Percentiles rank a stretch among this genome's conserved stretches.
phyloP scores from a whole-genome alignment of 2,113 vertebrate genomes.

The Picathartes gymnocephalus region DNA sequence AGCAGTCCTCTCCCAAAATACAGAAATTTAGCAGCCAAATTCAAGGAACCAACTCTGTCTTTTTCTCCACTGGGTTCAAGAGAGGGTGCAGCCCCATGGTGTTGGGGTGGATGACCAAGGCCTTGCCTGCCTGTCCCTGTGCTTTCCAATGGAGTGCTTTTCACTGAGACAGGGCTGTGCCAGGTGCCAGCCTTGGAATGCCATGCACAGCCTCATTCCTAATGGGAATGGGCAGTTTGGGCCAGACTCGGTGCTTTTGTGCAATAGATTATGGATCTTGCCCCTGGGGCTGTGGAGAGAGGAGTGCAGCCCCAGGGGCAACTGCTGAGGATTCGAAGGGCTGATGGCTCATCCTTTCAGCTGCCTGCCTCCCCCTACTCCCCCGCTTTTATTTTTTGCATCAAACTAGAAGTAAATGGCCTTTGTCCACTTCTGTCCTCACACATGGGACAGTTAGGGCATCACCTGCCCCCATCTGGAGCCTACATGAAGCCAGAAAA shows the following conservation, averaged over 20 bases:
- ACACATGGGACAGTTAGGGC: rapidly evolving
- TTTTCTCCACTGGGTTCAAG: neutral
- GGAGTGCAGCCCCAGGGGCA: neutral
- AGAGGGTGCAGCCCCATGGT: neutral
- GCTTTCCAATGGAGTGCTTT: neutral
- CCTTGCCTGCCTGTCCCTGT: neutral
- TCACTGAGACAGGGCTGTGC: neutral
- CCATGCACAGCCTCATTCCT: neutral
- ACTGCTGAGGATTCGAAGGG: neutral
- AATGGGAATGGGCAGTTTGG: neutral
- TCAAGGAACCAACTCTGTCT: neutral
- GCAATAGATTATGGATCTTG: neutral
- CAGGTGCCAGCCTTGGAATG: neutral
- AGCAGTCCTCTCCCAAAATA: neutral
- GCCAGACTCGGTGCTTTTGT: neutral
- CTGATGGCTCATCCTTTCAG: neutral
- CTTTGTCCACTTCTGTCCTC: neutral
- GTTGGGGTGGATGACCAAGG: neutral
- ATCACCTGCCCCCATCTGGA: neutral
- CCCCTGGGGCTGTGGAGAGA: neutral
- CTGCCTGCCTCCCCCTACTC: neutral
- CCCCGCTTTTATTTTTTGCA: neutral
- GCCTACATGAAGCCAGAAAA: neutral
- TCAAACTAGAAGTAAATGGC: neutral
- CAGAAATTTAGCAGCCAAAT: neutral